A percentile compares a stretch with the other conserved stretches of the same genome.
These are phyloP conservation scores for Helicoverpa armigera DNA, from an alignment of 1,140 invertebrate genomes.

Conservation along the genomic window DNA sequence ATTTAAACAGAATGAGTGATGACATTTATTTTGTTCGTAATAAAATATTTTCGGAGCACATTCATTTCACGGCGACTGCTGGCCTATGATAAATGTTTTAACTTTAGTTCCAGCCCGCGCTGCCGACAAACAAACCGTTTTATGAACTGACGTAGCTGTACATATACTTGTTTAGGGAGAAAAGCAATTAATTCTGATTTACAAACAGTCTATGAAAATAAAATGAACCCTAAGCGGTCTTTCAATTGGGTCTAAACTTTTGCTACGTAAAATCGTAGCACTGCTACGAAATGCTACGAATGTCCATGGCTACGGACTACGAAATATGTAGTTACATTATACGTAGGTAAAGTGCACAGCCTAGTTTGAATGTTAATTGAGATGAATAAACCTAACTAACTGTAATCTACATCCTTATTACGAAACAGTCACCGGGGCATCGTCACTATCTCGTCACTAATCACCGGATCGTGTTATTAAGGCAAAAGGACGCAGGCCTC, in stretches of 20 bases:
- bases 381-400: too few species aligned
- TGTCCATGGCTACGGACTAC: not conserved
- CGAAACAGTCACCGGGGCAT: too few species aligned
- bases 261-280: not conserved
- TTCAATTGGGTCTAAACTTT: not conserved
- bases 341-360: too few species aligned
- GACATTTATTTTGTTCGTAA: slow-evolving; percentile 11
- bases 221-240: too few species aligned
- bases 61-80: not conserved
- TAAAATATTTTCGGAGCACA: slow-evolving; percentile 3
- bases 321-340: not conserved
- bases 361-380: too few species aligned
- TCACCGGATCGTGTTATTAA: too few species aligned
- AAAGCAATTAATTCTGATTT: slow-evolving; percentile 32
- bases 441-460: too few species aligned
- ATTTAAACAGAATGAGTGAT: slow-evolving; percentile 11
- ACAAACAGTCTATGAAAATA: not conserved
- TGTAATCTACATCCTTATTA: too few species aligned
- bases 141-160: not conserved
- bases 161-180: slow-evolving; percentile 3
- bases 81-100: slow-evolving; percentile 30
- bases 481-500: too few species aligned
- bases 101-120: not conserved
- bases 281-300: slow-evolving; percentile 11
- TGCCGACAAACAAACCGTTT: slow-evolving; percentile 11